A percentile compares a stretch with the other conserved stretches of the same genome.
Evolutionary conservation across 92 coral and sea anemone species (phyloP).

Genomic region (Bergia sp.): DNA sequence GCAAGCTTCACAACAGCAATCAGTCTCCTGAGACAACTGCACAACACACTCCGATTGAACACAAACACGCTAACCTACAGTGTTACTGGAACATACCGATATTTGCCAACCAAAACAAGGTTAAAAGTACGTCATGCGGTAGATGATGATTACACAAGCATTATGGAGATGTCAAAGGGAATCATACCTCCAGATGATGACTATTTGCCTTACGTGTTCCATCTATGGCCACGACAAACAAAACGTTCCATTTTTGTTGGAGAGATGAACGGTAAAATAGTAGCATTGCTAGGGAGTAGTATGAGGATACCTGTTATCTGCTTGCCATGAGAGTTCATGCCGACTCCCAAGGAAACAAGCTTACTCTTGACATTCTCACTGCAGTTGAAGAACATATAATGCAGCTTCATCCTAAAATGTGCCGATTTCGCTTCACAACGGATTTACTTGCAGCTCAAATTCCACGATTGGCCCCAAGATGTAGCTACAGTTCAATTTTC

Average conservation of each 20-base stretch:
- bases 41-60: not conserved
- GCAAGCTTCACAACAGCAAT: not conserved
- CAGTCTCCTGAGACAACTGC: not conserved
- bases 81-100: not conserved
- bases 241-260: slow-evolving; percentile 2
- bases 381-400: not conserved
- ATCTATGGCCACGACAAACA: not conserved
- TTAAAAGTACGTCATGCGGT: not conserved
- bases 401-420: not conserved
- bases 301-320: not conserved
- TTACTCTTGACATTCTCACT: not conserved
- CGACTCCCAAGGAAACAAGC: not conserved
- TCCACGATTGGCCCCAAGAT: not conserved
- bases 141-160: not conserved
- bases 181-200: not conserved
- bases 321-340: not conserved
- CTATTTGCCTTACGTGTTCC: not conserved
- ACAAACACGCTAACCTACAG: not conserved
- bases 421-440: slow-evolving; percentile 3
- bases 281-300: not conserved
- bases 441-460: not conserved
- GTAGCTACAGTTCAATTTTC: not conserved
- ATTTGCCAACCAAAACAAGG: not conserved
- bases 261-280: not conserved
- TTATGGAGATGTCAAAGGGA: not conserved